phyloP scores from a whole-genome alignment of 2,888 invertebrate genomes.

The Conchocele bisecta region DNA sequence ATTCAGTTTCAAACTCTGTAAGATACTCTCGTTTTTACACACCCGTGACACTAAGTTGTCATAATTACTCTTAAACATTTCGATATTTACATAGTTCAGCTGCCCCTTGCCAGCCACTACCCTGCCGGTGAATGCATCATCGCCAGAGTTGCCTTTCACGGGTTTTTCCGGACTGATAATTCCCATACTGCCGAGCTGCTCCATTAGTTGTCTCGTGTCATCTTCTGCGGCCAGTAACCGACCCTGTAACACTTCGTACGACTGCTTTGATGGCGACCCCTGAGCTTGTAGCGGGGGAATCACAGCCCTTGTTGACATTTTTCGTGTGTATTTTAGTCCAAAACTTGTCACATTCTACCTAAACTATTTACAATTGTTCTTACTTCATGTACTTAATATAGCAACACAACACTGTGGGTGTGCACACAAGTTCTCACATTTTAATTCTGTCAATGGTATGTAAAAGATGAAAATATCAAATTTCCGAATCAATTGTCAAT shows the following conservation, averaged over 20 bases:
- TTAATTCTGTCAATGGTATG: too few relatives aligned
- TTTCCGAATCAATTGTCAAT: too few relatives aligned
- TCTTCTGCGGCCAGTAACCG: constrained; percentile 70
- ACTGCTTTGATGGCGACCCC: constrained; percentile 60
- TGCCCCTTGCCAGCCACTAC: constrained; percentile 45
- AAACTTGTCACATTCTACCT: too few relatives aligned
- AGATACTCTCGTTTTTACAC: constrained; percentile 76
- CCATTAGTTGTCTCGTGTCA: constrained; percentile 68
- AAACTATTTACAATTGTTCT: too few relatives aligned
- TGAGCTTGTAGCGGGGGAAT: constrained; percentile 65
- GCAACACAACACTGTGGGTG: too few relatives aligned
- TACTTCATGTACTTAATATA: too few relatives aligned
- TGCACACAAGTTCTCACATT: too few relatives aligned
- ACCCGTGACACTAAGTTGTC: constrained; percentile 71
- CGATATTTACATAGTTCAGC: constrained; percentile 48
- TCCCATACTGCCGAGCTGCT: constrained; percentile 69
- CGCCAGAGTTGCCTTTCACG: constrained; percentile 8
- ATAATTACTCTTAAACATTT: constrained; percentile 65
- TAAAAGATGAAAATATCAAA: too few relatives aligned
- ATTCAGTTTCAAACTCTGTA: constrained; percentile 76
- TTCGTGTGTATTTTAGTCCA: too few relatives aligned
- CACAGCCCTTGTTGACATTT: constrained; percentile 55
- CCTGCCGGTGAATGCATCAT: constrained; percentile 18
- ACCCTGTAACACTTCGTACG: constrained; percentile 65
- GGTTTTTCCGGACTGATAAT: constrained; percentile 53